Conservation (phyloP, 2,888 invertebrate species). For the Alcis repandata region DNA sequence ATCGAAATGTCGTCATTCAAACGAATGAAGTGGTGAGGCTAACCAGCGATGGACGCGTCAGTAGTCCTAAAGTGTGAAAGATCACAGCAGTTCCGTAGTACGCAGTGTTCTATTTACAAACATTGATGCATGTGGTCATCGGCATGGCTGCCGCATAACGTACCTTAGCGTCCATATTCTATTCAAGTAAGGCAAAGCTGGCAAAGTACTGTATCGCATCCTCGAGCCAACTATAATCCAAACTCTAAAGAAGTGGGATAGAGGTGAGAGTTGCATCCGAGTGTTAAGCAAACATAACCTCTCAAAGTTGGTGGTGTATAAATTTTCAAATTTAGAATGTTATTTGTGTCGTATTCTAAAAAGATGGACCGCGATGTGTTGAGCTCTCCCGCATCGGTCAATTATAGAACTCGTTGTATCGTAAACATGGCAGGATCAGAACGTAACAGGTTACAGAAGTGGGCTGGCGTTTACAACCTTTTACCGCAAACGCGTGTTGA, state of each 20-base stretch:
- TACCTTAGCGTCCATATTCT: constrained; percentile 77
- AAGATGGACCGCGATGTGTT: constrained; percentile 86
- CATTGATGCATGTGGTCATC: constrained; percentile 87
- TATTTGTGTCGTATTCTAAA: constrained; percentile 87
- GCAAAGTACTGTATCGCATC: constrained; percentile 57
- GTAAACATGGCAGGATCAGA: constrained; percentile 71
- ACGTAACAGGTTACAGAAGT: constrained; percentile 63
- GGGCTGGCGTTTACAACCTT: constrained; percentile 65
- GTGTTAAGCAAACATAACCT: constrained; percentile 63
- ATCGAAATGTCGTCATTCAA: constrained; percentile 53
- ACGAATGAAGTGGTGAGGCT: constrained; percentile 50
- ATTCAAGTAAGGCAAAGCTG: constrained; percentile 72
- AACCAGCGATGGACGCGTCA: constrained; percentile 63
- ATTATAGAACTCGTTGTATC: constrained; percentile 82
- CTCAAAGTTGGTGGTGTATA: constrained; percentile 79
- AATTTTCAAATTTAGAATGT: constrained; percentile 86
- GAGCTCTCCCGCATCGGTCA: constrained; percentile 86
- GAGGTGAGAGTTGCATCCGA: constrained; percentile 58
- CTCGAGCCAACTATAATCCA: constrained; percentile 31
- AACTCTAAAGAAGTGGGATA: constrained; percentile 50
- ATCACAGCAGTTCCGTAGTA: constrained; percentile 69
- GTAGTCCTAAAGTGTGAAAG: constrained; percentile 59
- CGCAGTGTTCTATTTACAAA: constrained; percentile 84
- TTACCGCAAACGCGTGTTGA: constrained; percentile 45
- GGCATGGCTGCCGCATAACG: constrained; percentile 83